A percentile compares a stretch with the other conserved stretches of the same genome.
Evolutionary conservation across 2,797 vertebrate species (phyloP).

Genomic region (Naso thynnoides): DNA sequence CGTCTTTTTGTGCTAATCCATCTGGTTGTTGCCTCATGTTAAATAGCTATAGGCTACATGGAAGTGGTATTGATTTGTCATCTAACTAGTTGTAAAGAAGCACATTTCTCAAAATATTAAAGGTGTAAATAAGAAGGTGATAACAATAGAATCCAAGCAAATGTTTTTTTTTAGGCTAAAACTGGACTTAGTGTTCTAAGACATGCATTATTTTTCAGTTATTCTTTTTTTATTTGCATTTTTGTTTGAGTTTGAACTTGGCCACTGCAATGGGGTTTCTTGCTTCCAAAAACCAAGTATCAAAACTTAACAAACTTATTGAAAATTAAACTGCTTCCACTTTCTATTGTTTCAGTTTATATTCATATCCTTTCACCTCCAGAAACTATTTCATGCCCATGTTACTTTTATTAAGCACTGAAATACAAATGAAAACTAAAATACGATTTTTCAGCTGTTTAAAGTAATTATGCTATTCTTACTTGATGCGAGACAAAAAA

Average conservation of each 20-base stretch:
- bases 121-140: too few relatives aligned
- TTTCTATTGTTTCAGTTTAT: not conserved
- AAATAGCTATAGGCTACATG: not conserved
- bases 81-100: not conserved
- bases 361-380: not conserved
- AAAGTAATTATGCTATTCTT: not conserved
- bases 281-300: not conserved
- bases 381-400: not conserved
- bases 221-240: conserved; percentile 4
- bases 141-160: too few relatives aligned
- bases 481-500: not conserved
- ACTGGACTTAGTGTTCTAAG: not conserved
- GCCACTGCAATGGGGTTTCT: not conserved
- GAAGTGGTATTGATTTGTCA: not conserved
- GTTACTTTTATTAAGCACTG: too few relatives aligned
- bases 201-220: not conserved
- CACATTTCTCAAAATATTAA: not conserved
- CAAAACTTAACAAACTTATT: conserved; percentile 5
- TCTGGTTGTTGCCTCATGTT: not conserved
- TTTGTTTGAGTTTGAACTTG: conserved; percentile 10
- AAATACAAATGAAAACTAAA: too few relatives aligned
- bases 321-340: not conserved
- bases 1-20: not conserved
- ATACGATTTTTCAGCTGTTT: not conserved
- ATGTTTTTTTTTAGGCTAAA: too few relatives aligned